These are phyloP conservation scores for Pogonomyrmex barbatus DNA, from an alignment of 1,140 invertebrate genomes.

Conservation along the genomic window DNA sequence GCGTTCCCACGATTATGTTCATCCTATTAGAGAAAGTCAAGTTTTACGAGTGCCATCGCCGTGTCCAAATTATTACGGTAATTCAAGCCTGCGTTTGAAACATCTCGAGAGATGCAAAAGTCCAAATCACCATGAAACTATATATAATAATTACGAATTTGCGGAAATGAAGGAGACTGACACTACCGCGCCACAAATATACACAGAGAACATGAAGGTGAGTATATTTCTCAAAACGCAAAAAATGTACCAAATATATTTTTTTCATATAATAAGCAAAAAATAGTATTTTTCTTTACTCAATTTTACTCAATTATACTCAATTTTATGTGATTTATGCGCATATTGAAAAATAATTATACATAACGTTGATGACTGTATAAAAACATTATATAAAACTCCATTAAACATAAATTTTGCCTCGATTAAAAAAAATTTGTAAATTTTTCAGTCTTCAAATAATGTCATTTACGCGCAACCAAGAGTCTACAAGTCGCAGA, in stretches of 20 bases:
- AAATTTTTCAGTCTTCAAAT: conserved; percentile 70
- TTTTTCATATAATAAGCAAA: background rate
- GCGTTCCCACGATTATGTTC: conserved; percentile 80
- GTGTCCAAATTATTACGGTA: conserved; percentile 82
- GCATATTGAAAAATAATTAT: background rate
- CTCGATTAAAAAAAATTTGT: background rate
- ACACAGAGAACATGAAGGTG: conserved; percentile 79
- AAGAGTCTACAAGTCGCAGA: conserved; percentile 67
- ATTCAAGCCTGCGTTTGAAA: conserved; percentile 74
- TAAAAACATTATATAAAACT: background rate
- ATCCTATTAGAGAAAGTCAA: conserved; percentile 67
- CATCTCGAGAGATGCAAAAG: conserved; percentile 49
- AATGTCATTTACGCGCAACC: conserved; percentile 67
- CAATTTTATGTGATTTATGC: background rate
- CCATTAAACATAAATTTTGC: background rate
- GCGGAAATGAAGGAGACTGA: conserved; percentile 83
- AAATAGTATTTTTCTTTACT: background rate
- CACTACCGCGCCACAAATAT: conserved; percentile 78
- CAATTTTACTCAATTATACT: too few relatives aligned
- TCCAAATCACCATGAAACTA: conserved; percentile 66
- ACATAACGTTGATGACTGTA: background rate
- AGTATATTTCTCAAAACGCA: conserved; percentile 59
- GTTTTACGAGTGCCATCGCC: conserved; percentile 48
- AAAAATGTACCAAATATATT: background rate
- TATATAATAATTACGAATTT: conserved; percentile 82